Percentiles rank a stretch among this genome's conserved stretches.
These are phyloP conservation scores for Sylvicapra grimmia DNA, from an alignment of 2,113 vertebrate species.

Conservation along the genomic window DNA sequence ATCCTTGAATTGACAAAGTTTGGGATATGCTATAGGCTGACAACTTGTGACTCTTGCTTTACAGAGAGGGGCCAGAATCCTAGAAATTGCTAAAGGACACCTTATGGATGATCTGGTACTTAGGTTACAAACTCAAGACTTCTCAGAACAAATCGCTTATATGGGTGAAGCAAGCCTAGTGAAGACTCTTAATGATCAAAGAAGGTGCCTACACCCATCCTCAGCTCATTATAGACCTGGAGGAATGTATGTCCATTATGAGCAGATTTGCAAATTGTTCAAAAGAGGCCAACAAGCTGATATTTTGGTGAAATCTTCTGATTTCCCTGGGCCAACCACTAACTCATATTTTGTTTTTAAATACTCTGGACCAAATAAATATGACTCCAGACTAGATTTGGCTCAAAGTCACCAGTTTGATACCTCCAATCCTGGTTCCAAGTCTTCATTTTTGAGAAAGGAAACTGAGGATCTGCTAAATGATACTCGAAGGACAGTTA, in stretches of 20 bases:
- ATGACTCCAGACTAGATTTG: background rate
- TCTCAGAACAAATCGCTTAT: no score
- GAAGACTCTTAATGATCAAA: background rate
- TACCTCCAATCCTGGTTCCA: background rate
- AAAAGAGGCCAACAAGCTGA: background rate
- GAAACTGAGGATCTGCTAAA: background rate
- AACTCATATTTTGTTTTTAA: background rate
- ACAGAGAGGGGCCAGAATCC: background rate
- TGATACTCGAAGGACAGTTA: no score
- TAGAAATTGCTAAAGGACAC: background rate
- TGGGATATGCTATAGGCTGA: no score
- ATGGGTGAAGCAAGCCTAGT: background rate
- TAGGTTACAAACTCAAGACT: background rate
- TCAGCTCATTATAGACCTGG: rapidly evolving
- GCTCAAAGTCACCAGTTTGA: background rate
- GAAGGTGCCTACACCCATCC: no score
- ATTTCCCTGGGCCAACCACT: background rate
- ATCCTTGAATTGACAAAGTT: background rate
- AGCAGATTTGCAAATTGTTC: background rate
- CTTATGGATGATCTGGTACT: background rate
- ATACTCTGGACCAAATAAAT: background rate
- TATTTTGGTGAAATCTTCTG: background rate
- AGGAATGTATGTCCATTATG: background rate
- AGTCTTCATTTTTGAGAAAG: background rate
- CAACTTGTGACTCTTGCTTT: background rate